Percentiles rank a stretch among this genome's conserved stretches.
Evolutionary conservation across 53 echinoderm and acorn worm genomes (phyloP).

Genomic region (Temnopleurus reevesii): DNA sequence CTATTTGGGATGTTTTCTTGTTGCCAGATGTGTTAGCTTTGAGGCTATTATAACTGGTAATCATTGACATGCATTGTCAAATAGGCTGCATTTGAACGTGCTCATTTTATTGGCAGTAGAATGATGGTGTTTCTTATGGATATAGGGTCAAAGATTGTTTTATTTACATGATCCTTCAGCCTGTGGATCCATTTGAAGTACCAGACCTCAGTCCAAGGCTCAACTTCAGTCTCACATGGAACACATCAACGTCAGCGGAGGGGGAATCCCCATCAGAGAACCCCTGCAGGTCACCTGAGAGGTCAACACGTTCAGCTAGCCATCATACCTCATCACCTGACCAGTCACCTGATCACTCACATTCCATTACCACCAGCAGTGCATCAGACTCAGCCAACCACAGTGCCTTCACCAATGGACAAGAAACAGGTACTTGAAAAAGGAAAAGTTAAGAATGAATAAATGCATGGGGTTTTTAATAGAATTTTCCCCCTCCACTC

Average conservation of each 20-base stretch:
- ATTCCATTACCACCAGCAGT: background rate
- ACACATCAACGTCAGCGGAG: background rate
- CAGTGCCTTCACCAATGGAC: slow-evolving; percentile 53
- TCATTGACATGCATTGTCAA: too few species aligned
- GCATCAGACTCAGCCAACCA: background rate
- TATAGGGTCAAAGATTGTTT: too few species aligned
- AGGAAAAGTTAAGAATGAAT: too few species aligned
- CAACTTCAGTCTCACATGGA: slow-evolving; percentile 51
- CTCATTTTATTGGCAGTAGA: too few species aligned
- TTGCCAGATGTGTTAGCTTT: too few species aligned
- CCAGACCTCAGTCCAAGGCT: slow-evolving; percentile 47
- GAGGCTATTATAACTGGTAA: too few species aligned
- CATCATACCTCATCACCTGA: slow-evolving; percentile 24
- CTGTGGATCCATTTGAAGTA: slow-evolving; percentile 53
- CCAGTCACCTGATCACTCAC: slow-evolving; percentile 10
- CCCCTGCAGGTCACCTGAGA: slow-evolving; percentile 20
- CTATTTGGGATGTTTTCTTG: too few species aligned
- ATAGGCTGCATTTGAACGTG: too few species aligned
- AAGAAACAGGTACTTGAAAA: slow-evolving; percentile 48
- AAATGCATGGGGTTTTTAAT: too few species aligned
- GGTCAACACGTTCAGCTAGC: background rate
- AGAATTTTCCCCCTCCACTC: too few species aligned
- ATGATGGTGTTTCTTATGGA: too few species aligned
- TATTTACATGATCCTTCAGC: background rate
- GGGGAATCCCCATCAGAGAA: background rate